These are phyloP conservation scores for Malaclemys terrapin DNA, from an alignment of 2,113 vertebrate genomes.

Conservation along the genomic window DNA sequence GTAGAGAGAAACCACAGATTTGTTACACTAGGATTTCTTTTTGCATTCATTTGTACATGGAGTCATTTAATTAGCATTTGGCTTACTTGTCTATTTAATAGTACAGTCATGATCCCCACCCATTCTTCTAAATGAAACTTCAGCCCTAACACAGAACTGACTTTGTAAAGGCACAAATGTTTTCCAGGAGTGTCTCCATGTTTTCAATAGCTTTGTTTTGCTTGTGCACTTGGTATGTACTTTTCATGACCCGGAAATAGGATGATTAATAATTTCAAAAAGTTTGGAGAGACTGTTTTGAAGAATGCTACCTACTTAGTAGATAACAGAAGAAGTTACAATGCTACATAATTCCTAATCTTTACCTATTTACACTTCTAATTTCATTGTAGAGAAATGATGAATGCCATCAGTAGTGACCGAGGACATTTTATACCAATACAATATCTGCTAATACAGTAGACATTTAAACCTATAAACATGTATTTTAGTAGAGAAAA, in stretches of 20 bases:
- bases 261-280: background rate
- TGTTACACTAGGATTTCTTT: background rate
- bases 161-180: background rate
- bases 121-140: background rate
- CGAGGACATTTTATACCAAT: rapidly evolving
- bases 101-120: background rate
- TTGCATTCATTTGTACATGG: background rate
- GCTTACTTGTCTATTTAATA: background rate
- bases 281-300: background rate
- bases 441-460: background rate
- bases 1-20: background rate
- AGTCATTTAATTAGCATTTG: background rate
- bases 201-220: background rate
- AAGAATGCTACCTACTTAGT: background rate
- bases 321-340: background rate
- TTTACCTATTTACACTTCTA: background rate
- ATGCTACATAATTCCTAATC: background rate
- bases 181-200: background rate
- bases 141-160: background rate
- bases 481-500: background rate
- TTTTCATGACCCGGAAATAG: background rate
- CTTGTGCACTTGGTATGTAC: background rate
- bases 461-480: background rate
- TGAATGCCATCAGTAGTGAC: background rate
- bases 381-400: background rate